Base-by-base conservation (phyloP, 2,888 invertebrate genomes). In the Eupithecia tripunctaria region DNA sequence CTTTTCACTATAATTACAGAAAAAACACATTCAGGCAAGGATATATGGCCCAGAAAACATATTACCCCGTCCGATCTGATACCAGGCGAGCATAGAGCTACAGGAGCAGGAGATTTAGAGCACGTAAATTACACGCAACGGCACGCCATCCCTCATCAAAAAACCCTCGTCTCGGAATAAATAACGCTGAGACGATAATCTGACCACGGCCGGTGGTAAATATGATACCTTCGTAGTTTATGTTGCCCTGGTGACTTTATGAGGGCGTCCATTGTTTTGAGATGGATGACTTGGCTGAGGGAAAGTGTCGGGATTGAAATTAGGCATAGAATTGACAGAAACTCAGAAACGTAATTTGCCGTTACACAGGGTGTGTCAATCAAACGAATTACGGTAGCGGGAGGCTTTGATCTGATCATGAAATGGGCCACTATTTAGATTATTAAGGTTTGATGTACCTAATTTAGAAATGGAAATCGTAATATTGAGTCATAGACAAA, bases 111-210 rank as follows among this genome's bases (percentile, higher is more conserved):
- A 83, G 85, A 83, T 84, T 84, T 82, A 80, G 82, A 79, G 82
- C 82, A 80, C 82, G 82, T 86, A 88, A 87, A 88, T 91, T 83
- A 87, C 84, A 87, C 82, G 83, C 82, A 85, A 84, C 82, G 83
- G 79, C 81, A 82, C 82, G 86, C 83, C 82, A 80, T 81, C 88
- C 88, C 85, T 86, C 85, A 86, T 91, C 87, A 88, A 87, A 84
- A 78, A 83, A 90, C 91, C 91, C 91, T 90, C 84, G 86, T 91
- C 91, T 89, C 81, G 77, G 79, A 78, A 81, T 84, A 86, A 82
- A 85, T 87, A 86, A 85, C 84, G 32, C 67, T 84, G 81, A 83
- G 83, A 83, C 83, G 85, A 87, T 85, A 84, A 85, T 83, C 84
- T 81, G 82, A 83, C 81, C 83, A 82, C 82, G 79, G 77, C 81